Evolutionary conservation across 2,888 invertebrate genomes (phyloP), one percentile per base, ranked within the genome.

Genomic region (Mylabris sibirica): DNA sequence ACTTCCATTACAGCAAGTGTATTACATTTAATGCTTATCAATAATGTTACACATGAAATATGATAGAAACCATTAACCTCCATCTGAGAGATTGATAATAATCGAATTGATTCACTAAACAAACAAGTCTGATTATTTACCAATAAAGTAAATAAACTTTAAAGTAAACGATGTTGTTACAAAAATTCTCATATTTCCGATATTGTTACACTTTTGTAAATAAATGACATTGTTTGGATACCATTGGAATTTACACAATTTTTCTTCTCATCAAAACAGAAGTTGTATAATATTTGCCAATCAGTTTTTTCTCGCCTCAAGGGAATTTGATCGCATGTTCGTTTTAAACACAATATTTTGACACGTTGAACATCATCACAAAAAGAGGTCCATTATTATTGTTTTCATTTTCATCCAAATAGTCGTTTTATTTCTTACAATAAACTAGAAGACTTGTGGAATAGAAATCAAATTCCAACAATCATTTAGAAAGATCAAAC

Each of bases 1-100:
- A 70, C 63, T 70, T 24, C 67, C 60, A 70, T 67, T 70, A 70
- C 12, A 59, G 59, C 26, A 65, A 35, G 38, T 49, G 30, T 44
- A 57, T 20, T 63, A 35, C 38, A 34, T 59, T 62, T 14, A 8
- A 12, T 57, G 49, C 11, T 59, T 59, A 59, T 63, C 22, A 62
- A 60, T 60, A 35, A 44, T 65, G 20, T 65, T 59, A 22, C 49
- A 62, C 62, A 57, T 61, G 68, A 61, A 68, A 68, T 60, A 57
- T 41, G 68, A 65, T 61, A 65, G 65, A 68, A 64, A 17, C 65
- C 65, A 68, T 65, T 65, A 68, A 59, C 14, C 26, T 17, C 35
- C 53, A 26, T 53, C 11, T 17, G 20, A 59, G 66, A 38, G 53
- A 66, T 66, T 66, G 59, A 57, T 34, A 59, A 63, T 66, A 66